Conservation (phyloP, 2,113 vertebrate species). For the Saimiri boliviensis region DNA sequence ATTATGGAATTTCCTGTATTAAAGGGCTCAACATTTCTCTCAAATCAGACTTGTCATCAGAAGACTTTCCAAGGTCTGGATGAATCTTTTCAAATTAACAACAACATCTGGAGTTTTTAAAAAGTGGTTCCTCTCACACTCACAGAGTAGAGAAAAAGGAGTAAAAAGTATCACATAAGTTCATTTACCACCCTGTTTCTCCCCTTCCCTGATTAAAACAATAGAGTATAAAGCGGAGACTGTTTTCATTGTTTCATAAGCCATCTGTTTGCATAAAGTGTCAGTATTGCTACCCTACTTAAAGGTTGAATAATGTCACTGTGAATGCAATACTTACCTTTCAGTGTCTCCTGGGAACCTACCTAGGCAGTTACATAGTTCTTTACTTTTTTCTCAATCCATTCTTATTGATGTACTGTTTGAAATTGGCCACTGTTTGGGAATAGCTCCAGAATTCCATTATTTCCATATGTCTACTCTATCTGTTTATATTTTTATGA, state of each 20-base stretch:
- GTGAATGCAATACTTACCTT: neutral
- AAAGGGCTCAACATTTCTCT: slow-evolving; percentile 57
- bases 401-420: slow-evolving; percentile 53
- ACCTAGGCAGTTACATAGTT: neutral
- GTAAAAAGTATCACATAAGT: neutral
- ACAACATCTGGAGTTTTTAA: slow-evolving; percentile 48
- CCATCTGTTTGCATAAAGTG: slow-evolving; percentile 6
- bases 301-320: neutral
- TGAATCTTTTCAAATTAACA: slow-evolving; percentile 67
- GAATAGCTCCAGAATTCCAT: slow-evolving; percentile 58
- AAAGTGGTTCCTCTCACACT: neutral
- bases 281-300: neutral
- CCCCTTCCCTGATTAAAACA: neutral
- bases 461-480: slow-evolving; percentile 66
- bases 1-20: slow-evolving; percentile 73
- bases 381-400: slow-evolving; percentile 1
- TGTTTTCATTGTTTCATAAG: slow-evolving; percentile 39
- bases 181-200: neutral
- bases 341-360: neutral
- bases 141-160: neutral
- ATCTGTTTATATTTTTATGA: slow-evolving; percentile 65
- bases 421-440: slow-evolving; percentile 63
- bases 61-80: slow-evolving; percentile 53
- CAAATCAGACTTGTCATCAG: slow-evolving; percentile 66
- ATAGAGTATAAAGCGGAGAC: slow-evolving; percentile 1